Evolutionary conservation across 2,113 vertebrate species (phyloP), one percentile per base, ranked within the genome.

Genomic region (Scomber scombrus): DNA sequence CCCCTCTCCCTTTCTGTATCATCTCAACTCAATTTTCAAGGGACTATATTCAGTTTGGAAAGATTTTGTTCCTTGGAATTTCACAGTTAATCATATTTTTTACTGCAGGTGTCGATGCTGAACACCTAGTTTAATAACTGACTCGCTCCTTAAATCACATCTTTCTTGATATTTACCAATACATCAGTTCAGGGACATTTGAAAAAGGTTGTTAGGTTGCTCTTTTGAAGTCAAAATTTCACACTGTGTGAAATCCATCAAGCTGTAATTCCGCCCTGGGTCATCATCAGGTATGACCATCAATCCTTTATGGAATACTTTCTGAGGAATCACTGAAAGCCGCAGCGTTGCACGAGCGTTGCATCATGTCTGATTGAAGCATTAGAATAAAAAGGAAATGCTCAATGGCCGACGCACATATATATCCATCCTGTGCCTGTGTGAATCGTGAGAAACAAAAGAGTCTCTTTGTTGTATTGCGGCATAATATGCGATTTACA

Each of bases 341-440:
- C 10, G 34, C 49, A 9, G 71, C 18, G 3, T 90, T 90, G 64
- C 81, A 52, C 26, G 29, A 23, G 40, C 3, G 2, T 86, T 88
- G 79, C 89, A 86, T 90, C 89, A 88, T 23, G n/a, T 75, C 31
- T 80, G 77, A 88, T 45, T 71, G 81, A 82, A 71, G 72, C 58
- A 12, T 63, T 71, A 52, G 40, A 64, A 72, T 66, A 4, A 56
- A 64, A 55, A 52, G 49, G 45, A 62, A 76, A 73, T 7, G 29
- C 11, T 57, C 47, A 8, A 13, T 14, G 21, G 63, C 13, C 43
- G 40, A 31, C 3, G 11, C 29, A 12, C 15, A 51, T 11, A 68
- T 58, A 16, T 62, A 16, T 65, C 67, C 47, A 45, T 14, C 34
- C 34, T 40, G 34, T 40, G 34, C 34, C 7, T 57, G 15, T 57